Evolutionary conservation across 2,113 vertebrate genomes (phyloP), one percentile per base, ranked within the genome.

Genomic region (Melanerpes formicivorus): DNA sequence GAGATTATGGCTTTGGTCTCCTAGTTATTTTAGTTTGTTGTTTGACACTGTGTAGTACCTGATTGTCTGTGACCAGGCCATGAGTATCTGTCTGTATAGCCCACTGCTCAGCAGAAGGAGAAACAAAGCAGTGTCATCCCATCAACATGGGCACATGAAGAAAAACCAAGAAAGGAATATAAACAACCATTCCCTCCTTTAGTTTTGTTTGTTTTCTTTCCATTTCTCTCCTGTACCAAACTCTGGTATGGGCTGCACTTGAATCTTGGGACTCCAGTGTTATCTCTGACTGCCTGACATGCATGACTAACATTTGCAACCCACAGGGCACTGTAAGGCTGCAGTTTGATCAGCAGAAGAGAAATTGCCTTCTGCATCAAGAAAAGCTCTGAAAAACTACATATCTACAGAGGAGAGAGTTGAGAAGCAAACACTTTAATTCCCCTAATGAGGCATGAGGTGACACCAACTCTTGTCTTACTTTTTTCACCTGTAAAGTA

Each of bases 21-120:
- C 8, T 50, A 4, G 3, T 5, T 19, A 37, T 15, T 14, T 42
- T 29, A 37, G 11, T 21, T 55, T 78, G 14, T 11, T 52, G 18
- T 5, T 75, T 72, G 12, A 54, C 23, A 60, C 3, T 37, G 56
- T 4, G 6, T 34, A 16, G 9, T 40, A 40, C 32, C 25, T n/a
- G 34, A 21, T n/a, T 14, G 0, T 52, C 29, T 1, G 0, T 30
- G 34, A 6, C 23, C 54, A 67, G 11, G 4, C 27, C 13, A 27
- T 32, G 25, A 54, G 13, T 25, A 62, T 6, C 40, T 42, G 5
- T 22, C 60, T 40, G 6, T 14, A 7, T 5, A 17, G 6, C n/a
- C 52, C 29, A 26, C 10, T 59, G 29, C 17, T 25, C 40, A 77
- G 18, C 7, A 29, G 30, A 72, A 88, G 29, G 18, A 62, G 37